Evolutionary conservation across 2,113 vertebrate genomes (phyloP), one percentile per base, ranked within the genome.

Genomic region (Camarhynchus parvulus): DNA sequence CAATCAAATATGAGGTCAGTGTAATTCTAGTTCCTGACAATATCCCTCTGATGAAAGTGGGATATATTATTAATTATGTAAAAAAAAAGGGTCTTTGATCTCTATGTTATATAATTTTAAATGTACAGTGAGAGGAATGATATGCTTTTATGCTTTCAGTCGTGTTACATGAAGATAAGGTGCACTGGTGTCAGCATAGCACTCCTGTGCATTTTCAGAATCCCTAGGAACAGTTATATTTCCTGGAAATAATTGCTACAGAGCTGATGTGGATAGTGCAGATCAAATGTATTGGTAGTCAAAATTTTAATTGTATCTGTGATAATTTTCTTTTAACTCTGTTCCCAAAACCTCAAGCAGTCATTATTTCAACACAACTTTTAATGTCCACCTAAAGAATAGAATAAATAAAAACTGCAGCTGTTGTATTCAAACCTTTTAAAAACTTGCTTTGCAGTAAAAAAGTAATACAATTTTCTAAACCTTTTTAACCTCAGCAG

Each of bases 401-500:
- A 94, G 67, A 87, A 95, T 42, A 90, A 86, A 83, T 30, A 92
- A 76, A 94, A 94, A 13, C 31, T 92, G 77, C 91, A 96, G 86
- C 90, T 95, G 64, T 87, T 96, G n/a, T 39, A 68, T 80, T 96
- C 87, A 96, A 96, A 87, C 30, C 66, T 47, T 58, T 94, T 72
- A 78, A 90, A 96, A 95, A 90, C 39, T 91, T 87, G 67, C 80
- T 94, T 95, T 94, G 79, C 90, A 94, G 64, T 88, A 87, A 87
- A 90, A 96, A 95, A 80, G 39, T 93, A 79, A 77, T 92, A 96
- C 0, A 3, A 97, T 96, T 95, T 97, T 91, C 89, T 97, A 97
- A 95, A 94, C 93, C 96, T 97, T 97, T 95, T 96, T 95, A 97
- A 96, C 94, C 96, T 98, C 94, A 12, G 80, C 89, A 95, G 92